phyloP scores from a whole-genome alignment of 53 echinoderm and acorn worm genomes.

The Mesocentrotus franciscanus region DNA sequence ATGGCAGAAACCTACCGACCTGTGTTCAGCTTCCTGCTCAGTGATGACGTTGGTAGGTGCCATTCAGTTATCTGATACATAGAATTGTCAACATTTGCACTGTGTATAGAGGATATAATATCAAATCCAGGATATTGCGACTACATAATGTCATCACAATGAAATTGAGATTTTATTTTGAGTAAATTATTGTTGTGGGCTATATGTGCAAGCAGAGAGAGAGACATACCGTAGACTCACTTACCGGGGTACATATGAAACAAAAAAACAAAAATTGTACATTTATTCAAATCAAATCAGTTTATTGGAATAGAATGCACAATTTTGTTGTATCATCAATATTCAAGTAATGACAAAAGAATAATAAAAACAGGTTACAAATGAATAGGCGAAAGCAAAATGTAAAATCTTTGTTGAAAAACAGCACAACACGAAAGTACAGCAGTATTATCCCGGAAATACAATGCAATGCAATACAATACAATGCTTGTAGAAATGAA shows the following conservation, averaged over 20 bases:
- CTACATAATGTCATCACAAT: not conserved
- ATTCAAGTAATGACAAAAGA: no score
- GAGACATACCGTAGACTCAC: no score
- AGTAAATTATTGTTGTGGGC: not conserved
- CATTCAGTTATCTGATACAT: not conserved
- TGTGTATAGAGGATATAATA: not conserved
- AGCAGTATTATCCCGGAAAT: no score
- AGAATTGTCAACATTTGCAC: not conserved
- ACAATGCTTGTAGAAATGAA: no score
- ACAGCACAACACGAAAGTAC: no score
- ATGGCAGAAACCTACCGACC: slow-evolving; percentile 9
- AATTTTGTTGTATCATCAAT: no score
- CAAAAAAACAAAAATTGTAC: no score
- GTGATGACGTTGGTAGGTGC: not conserved
- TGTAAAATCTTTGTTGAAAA: no score
- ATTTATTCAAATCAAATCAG: no score
- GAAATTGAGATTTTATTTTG: not conserved
- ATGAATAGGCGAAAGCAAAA: not conserved
- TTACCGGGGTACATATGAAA: no score
- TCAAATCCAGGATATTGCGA: not conserved
- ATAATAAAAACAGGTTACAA: not conserved
- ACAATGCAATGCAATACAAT: no score
- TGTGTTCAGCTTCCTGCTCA: slow-evolving; percentile 31
- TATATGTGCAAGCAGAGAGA: not conserved
- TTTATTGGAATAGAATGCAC: no score